phyloP scores from a whole-genome alignment of 2,113 vertebrate species.

The Camelus dromedarius region DNA sequence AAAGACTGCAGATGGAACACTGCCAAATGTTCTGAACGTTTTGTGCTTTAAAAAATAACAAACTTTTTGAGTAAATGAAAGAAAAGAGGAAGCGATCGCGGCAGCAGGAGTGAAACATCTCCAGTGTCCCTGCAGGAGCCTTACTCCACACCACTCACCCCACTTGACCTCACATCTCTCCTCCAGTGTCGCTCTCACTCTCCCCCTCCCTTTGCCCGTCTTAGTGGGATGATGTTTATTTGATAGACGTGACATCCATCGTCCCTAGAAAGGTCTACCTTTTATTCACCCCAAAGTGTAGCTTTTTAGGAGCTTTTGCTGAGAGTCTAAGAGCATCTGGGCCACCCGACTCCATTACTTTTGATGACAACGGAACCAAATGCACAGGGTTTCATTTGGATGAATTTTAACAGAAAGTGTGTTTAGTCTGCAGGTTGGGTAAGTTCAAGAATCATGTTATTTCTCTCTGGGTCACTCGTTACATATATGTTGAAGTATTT shows the following conservation, averaged over 20 bases:
- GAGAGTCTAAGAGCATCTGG: neutral
- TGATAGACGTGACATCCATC: neutral
- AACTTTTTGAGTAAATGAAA: constrained; percentile 54
- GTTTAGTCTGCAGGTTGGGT: neutral
- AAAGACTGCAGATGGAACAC: constrained; percentile 46
- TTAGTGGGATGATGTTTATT: neutral
- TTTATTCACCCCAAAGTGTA: neutral
- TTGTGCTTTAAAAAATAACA: constrained; percentile 51
- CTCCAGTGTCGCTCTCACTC: neutral
- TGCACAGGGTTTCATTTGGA: neutral
- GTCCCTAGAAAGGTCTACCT: neutral
- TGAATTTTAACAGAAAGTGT: neutral
- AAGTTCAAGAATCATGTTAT: constrained; percentile 24
- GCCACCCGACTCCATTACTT: neutral
- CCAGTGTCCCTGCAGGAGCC: neutral
- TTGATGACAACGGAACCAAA: constrained; percentile 22
- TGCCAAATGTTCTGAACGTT: constrained; percentile 60
- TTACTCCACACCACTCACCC: neutral
- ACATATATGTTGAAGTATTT: neutral
- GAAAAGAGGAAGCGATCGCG: neutral
- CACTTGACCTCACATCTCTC: neutral
- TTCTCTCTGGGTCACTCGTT: neutral
- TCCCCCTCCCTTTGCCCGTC: neutral
- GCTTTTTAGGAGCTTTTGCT: neutral
- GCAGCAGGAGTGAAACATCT: neutral